Evolutionary conservation across 1,140 invertebrate species (phyloP), one percentile per base, ranked within the genome.

Genomic region (Diabrotica undecimpunctata): DNA sequence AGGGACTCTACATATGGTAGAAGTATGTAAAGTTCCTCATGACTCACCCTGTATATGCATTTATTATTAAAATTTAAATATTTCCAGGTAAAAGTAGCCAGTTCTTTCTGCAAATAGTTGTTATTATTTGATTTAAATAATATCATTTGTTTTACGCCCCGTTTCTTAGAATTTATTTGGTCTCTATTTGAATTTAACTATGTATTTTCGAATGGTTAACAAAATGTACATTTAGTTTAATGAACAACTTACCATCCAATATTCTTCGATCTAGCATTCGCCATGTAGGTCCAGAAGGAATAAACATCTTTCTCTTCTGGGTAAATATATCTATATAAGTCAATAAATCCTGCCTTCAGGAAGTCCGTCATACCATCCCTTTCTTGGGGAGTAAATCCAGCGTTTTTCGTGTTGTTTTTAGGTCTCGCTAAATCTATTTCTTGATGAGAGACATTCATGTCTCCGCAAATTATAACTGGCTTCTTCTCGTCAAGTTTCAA

Each of bases 401-500:
- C 95, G 78, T 90, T 95, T 78, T 90, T 95, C 58, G 86, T 91
- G 78, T 99, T 99, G 0, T 87, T 87, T 79, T 96, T 96, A 5
- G 97, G 96, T 84, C 99, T 98, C 10, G 89, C 87, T 66, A 99
- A 81, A 86, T 99, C 96, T 76, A 98, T 98, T 84, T 96, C 93
- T 70, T 90, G 81, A 80, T 99, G 97, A 54, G 96, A 90, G 6
- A 99, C 97, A 83, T 99, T 99, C 84, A 99, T 88, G 80, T 99
- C 97, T 2, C 97, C 97, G 78, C 91, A 94, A 68, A 98, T 84
- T 56, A 99, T 90, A 0, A 99, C 93, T 11, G 96, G 94, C 79
- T 99, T 99, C 57, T 91, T 89, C 63, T 85, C 81, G 81, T 99
- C 93, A 13, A 99, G 82, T 56, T 88, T 80, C 73, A 90, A 87